Percentiles rank a stretch among this genome's conserved stretches.
Conservation (phyloP, 2,888 invertebrate genomes). For the Axea sp. region DNA sequence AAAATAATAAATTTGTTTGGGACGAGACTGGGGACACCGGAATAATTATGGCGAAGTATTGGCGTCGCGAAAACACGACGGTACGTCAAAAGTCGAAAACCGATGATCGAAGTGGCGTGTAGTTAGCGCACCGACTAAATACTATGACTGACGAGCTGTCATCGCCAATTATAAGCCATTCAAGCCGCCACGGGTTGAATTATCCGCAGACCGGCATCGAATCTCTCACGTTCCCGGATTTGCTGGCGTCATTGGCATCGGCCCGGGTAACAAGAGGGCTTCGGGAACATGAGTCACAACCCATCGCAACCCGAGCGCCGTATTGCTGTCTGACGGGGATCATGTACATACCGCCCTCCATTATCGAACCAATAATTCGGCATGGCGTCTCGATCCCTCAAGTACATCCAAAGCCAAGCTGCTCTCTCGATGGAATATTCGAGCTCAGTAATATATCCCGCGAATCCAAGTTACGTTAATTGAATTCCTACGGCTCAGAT, state of each 20-base stretch:
- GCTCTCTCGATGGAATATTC: conserved; percentile 55
- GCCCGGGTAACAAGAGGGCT: conserved; percentile 62
- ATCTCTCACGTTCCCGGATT: conserved; percentile 42
- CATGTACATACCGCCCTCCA: conserved; percentile 45
- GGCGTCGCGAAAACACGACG: conserved; percentile 38
- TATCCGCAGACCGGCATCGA: conserved; percentile 68
- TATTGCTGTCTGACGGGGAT: conserved; percentile 23
- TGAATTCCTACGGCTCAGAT: conserved; percentile 55
- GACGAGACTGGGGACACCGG: too few species aligned
- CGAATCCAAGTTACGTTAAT: conserved; percentile 54
- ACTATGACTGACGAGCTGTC: conserved; percentile 71
- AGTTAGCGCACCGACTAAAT: conserved; percentile 55
- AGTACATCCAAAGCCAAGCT: conserved; percentile 38
- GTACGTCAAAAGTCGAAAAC: conserved; percentile 48
- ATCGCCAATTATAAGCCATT: conserved; percentile 78
- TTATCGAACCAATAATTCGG: conserved; percentile 64
- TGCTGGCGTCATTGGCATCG: conserved; percentile 37
- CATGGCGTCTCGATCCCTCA: conserved; percentile 55
- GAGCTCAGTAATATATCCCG: conserved; percentile 51
- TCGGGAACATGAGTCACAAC: conserved; percentile 66
- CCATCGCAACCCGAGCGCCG: conserved; percentile 44
- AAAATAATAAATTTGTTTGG: too few species aligned
- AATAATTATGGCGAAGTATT: conserved; percentile 50
- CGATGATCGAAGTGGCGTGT: conserved; percentile 48
- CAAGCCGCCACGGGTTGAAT: conserved; percentile 72